Conservation (phyloP, 2,888 invertebrate genomes). For the Pristionchus fissidentatus region DNA sequence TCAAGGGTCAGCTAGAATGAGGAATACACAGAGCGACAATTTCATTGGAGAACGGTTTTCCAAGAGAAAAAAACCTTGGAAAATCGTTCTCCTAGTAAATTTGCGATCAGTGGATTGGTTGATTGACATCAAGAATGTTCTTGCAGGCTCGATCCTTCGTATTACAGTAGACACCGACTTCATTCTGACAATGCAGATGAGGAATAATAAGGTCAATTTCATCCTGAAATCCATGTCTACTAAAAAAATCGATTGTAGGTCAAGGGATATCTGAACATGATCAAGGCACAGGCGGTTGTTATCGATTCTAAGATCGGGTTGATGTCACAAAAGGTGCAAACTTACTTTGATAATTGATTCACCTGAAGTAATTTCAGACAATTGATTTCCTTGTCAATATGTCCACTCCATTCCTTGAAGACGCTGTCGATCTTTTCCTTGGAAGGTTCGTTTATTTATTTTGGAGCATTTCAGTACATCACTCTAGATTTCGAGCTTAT, state of each 20-base stretch:
- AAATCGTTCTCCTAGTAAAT: conserved; percentile 16
- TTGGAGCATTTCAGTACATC: too few relatives aligned
- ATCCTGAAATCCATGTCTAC: not conserved
- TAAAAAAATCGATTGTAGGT: conserved; percentile 50
- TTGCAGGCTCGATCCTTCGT: conserved; percentile 51
- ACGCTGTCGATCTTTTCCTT: conserved; percentile 68
- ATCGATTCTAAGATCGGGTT: conserved; percentile 66
- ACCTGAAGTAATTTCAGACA: conserved; percentile 58
- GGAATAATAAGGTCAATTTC: conserved; percentile 56
- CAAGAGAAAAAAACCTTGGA: too few relatives aligned
- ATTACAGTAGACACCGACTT: conserved; percentile 67
- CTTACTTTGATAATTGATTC: not conserved
- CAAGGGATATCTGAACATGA: conserved; percentile 68
- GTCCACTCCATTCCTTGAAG: conserved; percentile 72
- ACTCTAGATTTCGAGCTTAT: not conserved
- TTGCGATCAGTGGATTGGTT: not conserved
- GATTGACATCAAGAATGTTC: not conserved
- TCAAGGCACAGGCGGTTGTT: conserved; percentile 67
- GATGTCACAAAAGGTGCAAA: conserved; percentile 69
- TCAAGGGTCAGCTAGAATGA: conserved; percentile 56
- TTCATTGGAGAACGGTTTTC: too few relatives aligned
- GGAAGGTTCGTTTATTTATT: conserved; percentile 52
- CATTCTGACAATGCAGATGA: conserved; percentile 66
- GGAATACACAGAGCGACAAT: not conserved
- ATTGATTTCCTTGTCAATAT: conserved; percentile 71